These are phyloP conservation scores for Escarpia spicata DNA, from an alignment of 2,888 invertebrate genomes.

Conservation along the genomic window DNA sequence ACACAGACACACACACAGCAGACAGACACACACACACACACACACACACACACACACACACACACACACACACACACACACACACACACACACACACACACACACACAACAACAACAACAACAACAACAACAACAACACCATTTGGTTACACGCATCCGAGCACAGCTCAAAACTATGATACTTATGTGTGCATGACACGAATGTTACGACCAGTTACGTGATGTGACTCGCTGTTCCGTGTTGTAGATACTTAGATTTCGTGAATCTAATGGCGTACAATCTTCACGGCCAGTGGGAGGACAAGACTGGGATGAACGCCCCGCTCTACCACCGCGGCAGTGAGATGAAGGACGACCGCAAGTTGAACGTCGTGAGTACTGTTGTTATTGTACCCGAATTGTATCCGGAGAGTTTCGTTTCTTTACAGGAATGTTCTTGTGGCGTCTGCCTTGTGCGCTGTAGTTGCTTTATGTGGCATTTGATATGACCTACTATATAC, in stretches of 20 bases:
- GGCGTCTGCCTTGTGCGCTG: too few relatives aligned
- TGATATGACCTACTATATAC: too few relatives aligned
- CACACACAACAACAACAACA: too few relatives aligned
- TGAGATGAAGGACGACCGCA: conserved; percentile 18
- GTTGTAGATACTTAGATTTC: conserved; percentile 33
- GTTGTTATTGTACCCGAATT: too few relatives aligned
- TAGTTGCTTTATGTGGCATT: too few relatives aligned
- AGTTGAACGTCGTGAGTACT: conserved; percentile 22
- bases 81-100: too few relatives aligned
- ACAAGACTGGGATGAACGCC: conserved; percentile 34
- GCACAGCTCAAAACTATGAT: neutral
- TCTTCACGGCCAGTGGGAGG: conserved; percentile 37
- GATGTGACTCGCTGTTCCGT: neutral
- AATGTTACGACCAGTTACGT: neutral
- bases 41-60: neutral
- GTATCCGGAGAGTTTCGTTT: too few relatives aligned
- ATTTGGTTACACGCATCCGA: neutral
- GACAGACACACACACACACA: too few relatives aligned
- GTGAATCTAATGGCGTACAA: conserved; percentile 38
- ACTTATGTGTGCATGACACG: too few relatives aligned
- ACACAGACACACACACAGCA: too few relatives aligned
- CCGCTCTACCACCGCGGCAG: conserved; percentile 27
- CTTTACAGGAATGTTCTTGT: too few relatives aligned
- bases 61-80: neutral
- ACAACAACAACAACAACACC: neutral